Evolutionary conservation across 2,113 vertebrate genomes (phyloP).

Genomic region (Alectura lathami): DNA sequence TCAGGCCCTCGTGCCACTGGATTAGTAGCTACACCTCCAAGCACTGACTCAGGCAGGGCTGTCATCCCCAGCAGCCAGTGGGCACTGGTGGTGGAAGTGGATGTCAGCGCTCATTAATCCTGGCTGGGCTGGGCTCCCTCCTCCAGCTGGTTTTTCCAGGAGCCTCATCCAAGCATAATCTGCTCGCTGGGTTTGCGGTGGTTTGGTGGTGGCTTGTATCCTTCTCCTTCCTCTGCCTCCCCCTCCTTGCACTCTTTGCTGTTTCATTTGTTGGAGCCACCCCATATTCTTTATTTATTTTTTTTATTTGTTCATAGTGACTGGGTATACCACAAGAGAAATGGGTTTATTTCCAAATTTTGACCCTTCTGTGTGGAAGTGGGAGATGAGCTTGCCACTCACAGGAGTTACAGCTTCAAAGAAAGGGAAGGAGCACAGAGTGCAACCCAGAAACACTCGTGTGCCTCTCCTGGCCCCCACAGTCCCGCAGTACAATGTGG

Average conservation of each 20-base stretch:
- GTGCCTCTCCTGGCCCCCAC: not conserved
- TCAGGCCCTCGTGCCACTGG: not conserved
- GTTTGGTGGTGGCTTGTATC: not conserved
- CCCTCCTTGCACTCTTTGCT: slow-evolving; percentile 7
- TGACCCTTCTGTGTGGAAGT: not conserved
- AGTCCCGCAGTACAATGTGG: no score
- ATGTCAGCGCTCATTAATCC: slow-evolving; percentile 36
- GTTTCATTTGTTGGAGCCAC: not conserved
- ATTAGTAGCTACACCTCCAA: not conserved
- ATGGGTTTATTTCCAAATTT: not conserved
- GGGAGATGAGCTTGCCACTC: not conserved
- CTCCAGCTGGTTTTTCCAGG: slow-evolving; percentile 52
- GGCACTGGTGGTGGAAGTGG: slow-evolving; percentile 14
- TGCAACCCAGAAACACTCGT: not conserved
- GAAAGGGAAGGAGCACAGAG: not conserved
- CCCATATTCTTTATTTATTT: not conserved
- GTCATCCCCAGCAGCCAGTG: not conserved
- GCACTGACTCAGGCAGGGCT: not conserved
- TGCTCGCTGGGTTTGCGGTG: not conserved
- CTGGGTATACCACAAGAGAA: not conserved
- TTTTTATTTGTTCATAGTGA: not conserved
- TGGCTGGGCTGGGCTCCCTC: slow-evolving; percentile 1
- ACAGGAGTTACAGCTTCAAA: not conserved
- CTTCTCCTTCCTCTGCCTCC: not conserved
- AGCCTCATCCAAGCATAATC: slow-evolving; percentile 19